Evolutionary conservation across 2,797 vertebrate genomes (phyloP).

Genomic region (Schizothorax lantsangensis): DNA sequence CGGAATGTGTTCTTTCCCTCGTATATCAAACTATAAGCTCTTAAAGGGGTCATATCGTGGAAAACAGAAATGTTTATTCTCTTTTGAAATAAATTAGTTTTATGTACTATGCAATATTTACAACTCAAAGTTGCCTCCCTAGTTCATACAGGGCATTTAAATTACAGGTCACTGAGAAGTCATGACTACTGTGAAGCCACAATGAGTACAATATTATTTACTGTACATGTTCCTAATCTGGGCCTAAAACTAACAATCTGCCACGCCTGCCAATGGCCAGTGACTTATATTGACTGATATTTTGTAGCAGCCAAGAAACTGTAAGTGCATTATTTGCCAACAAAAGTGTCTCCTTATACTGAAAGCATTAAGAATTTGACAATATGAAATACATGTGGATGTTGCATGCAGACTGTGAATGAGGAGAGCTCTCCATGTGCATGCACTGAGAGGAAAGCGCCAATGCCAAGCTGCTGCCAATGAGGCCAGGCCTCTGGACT

Average conservation of each 20-base stretch:
- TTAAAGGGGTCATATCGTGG: not conserved
- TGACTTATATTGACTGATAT: not conserved
- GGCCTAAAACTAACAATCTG: not conserved
- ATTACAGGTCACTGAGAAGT: not conserved
- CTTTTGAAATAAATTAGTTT: conserved; percentile 2
- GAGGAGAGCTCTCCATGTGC: not conserved
- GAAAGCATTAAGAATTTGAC: not conserved
- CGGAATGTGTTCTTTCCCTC: conserved; percentile 23
- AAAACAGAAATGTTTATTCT: conserved; percentile 11
- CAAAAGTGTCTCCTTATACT: not conserved
- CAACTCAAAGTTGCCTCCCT: not conserved
- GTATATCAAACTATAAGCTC: conserved; percentile 10
- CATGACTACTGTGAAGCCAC: not conserved
- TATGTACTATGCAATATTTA: not conserved
- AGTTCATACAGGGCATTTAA: not conserved
- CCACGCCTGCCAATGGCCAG: not conserved
- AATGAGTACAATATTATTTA: not conserved
- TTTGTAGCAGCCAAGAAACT: not conserved
- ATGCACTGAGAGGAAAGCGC: conserved; percentile 13
- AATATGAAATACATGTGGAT: not conserved
- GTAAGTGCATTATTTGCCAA: not conserved
- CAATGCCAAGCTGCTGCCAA: conserved; percentile 37
- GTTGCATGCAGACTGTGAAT: not conserved
- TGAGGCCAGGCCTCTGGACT: conserved; percentile 39
- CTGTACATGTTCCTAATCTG: not conserved